Evolutionary conservation across 2,113 vertebrate species (phyloP).

Genomic region (Brachyhypopomus occidentalis): DNA sequence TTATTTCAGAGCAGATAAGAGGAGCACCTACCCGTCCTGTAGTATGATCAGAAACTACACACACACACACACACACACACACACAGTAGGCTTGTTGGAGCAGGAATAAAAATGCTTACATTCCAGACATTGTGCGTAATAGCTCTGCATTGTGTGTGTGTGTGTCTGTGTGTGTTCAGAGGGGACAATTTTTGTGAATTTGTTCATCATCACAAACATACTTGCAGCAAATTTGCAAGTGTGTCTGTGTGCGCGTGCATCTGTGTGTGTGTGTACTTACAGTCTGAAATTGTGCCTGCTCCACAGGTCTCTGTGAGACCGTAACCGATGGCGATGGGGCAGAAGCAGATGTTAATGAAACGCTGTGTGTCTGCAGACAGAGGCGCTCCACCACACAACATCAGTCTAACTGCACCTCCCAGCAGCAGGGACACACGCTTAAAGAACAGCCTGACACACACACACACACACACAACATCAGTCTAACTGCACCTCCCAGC

Average conservation of each 20-base stretch:
- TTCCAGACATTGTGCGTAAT: background rate
- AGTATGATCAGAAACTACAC: slow-evolving; percentile 77
- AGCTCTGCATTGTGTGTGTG: background rate
- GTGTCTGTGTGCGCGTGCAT: background rate
- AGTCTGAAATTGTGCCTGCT: slow-evolving; percentile 93
- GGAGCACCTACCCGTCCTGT: slow-evolving; percentile 95
- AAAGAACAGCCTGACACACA: slow-evolving; percentile 82
- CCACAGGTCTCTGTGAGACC: slow-evolving; percentile 96
- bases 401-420: slow-evolving; percentile 90
- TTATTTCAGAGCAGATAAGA: slow-evolving; percentile 92
- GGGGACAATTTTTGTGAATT: no score
- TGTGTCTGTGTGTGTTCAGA: background rate
- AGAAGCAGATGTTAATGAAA: slow-evolving; percentile 98
- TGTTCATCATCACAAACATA: background rate
- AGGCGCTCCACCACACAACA: slow-evolving; percentile 92
- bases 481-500: slow-evolving; percentile 87
- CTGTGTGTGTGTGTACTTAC: slow-evolving; percentile 63
- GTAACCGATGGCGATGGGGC: slow-evolving; percentile 92
- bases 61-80: slow-evolving; percentile 31
- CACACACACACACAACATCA: slow-evolving; percentile 78
- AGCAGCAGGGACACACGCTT: slow-evolving; percentile 87
- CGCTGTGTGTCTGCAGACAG: slow-evolving; percentile 90
- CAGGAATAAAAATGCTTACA: background rate
- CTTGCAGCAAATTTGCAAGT: background rate
- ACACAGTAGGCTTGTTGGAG: background rate